phyloP scores from a whole-genome alignment of 2,888 invertebrate species.

The Syrphus vitripennis region DNA sequence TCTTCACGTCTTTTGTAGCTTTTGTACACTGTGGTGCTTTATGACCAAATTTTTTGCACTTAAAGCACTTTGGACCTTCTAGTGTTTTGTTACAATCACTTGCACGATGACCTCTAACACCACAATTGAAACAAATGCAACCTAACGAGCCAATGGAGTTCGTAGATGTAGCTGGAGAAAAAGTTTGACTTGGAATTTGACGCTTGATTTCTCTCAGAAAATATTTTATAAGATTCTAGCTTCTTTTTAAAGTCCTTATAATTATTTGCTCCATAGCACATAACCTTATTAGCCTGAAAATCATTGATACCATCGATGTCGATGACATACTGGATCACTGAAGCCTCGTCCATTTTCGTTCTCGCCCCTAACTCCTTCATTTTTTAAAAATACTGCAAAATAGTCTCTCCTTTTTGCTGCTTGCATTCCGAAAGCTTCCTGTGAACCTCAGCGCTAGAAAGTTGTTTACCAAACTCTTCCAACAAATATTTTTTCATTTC shows the following conservation, averaged over 20 bases:
- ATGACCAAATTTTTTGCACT: too few relatives aligned
- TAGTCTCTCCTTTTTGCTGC: conserved; percentile 75
- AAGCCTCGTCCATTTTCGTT: conserved; percentile 75
- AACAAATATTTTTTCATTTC: conserved; percentile 30
- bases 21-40: too few relatives aligned
- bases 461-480: conserved; percentile 40
- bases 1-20: background rate
- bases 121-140: conserved; percentile 53
- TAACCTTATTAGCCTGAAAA: conserved; percentile 39
- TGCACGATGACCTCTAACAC: conserved; percentile 54
- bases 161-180: background rate
- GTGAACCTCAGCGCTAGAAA: conserved; percentile 56
- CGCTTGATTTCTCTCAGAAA: background rate
- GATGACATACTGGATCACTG: conserved; percentile 78
- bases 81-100: conserved; percentile 30
- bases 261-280: conserved; percentile 57
- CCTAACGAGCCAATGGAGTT: background rate
- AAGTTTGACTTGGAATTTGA: background rate
- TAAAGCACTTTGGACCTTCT: conserved; percentile 51
- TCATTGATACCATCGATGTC: too few relatives aligned
- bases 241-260: conserved; percentile 63
- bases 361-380: conserved; percentile 78
- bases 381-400: conserved; percentile 76
- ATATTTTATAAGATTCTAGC: conserved; percentile 50
- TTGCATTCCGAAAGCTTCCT: conserved; percentile 70